Percentiles rank a stretch among this genome's conserved stretches.
Conservation (phyloP, 2,888 invertebrate species). For the Marronus borbonicus region DNA sequence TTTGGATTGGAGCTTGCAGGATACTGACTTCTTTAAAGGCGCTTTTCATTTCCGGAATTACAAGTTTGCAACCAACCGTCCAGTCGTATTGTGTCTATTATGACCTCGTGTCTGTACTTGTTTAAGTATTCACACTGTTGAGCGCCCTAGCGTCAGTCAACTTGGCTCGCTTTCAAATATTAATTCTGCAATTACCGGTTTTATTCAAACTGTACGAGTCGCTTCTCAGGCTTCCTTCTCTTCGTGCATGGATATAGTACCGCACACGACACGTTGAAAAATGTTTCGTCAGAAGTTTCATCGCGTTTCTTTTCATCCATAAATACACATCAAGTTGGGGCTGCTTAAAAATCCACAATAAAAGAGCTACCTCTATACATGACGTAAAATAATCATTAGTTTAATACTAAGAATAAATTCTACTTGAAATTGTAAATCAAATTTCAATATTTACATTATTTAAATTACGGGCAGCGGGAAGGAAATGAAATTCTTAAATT, state of each 20-base stretch:
- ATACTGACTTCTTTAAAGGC: constrained; percentile 38
- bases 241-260: constrained; percentile 3
- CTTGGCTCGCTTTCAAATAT: constrained; percentile 69
- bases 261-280: not conserved
- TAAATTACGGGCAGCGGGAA: too few species aligned
- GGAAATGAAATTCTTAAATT: too few species aligned
- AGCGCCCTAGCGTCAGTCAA: constrained; percentile 60
- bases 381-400: not conserved
- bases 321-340: not conserved
- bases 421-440: too few species aligned
- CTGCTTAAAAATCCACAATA: not conserved
- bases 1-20: not conserved
- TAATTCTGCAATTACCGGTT: constrained; percentile 71
- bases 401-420: too few species aligned
- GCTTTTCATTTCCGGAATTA: constrained; percentile 52
- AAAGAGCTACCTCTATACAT: not conserved
- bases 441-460: too few species aligned
- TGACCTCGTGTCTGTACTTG: constrained; percentile 59
- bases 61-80: constrained; percentile 53
- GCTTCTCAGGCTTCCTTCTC: not conserved
- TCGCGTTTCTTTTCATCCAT: not conserved
- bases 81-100: constrained; percentile 61
- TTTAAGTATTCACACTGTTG: constrained; percentile 58
- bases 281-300: not conserved
- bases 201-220: constrained; percentile 63